phyloP scores from a whole-genome alignment of 2,888 invertebrate species.

The Bimastos eiseni region DNA sequence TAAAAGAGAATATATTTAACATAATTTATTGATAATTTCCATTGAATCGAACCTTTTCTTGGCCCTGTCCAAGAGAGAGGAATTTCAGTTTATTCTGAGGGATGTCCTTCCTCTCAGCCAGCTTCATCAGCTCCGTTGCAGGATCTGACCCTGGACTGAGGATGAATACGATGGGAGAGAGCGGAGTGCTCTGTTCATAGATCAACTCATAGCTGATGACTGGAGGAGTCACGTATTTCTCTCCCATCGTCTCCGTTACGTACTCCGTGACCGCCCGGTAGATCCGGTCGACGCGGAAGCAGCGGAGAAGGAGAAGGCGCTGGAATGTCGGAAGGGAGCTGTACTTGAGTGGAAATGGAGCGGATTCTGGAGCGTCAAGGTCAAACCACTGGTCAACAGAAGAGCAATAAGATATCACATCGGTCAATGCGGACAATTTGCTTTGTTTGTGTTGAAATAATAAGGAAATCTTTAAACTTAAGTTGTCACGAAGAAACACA shows the following conservation, averaged over 20 bases:
- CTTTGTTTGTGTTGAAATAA: background rate
- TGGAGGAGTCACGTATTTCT: constrained; percentile 85
- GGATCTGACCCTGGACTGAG: constrained; percentile 64
- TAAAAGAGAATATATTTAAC: background rate
- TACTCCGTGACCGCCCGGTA: constrained; percentile 83
- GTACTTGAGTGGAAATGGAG: constrained; percentile 74
- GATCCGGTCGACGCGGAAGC: constrained; percentile 86
- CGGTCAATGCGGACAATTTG: background rate
- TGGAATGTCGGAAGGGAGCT: constrained; percentile 70
- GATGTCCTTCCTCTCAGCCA: constrained; percentile 63
- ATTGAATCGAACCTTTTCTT: constrained; percentile 57
- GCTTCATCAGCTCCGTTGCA: constrained; percentile 62
- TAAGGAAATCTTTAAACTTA: background rate
- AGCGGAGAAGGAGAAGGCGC: constrained; percentile 80
- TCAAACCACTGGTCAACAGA: constrained; percentile 76
- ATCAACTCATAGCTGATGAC: constrained; percentile 81
- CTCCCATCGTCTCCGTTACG: constrained; percentile 71
- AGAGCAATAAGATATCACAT: background rate
- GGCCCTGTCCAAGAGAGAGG: constrained; percentile 64
- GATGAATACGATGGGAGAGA: constrained; percentile 64
- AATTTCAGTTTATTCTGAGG: constrained; percentile 62
- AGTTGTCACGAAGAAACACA: background rate
- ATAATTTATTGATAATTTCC: background rate
- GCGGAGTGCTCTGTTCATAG: constrained; percentile 81
- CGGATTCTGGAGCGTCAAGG: constrained; percentile 78